Evolutionary conservation across 1,140 invertebrate genomes (phyloP), one percentile per base, ranked within the genome.

Genomic region (Marisa cornuarietis): DNA sequence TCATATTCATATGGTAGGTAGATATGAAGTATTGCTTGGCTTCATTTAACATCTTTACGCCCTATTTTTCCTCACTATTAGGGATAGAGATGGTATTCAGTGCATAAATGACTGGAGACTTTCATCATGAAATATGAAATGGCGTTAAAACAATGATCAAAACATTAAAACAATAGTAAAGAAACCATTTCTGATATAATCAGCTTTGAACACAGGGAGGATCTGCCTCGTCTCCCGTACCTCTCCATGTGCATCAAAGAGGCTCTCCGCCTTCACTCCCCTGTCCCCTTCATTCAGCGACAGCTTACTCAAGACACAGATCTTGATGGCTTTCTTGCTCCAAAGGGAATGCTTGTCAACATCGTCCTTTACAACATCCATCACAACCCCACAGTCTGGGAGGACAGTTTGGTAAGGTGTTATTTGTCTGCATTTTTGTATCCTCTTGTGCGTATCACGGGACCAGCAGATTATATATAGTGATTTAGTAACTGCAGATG

Each of bases 211-310:
- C 11, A 7, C 31, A 85, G 86, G 85, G 86, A 87, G 18, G 87
- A 88, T 78, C 72, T 88, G 26, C 49, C 80, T 7, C 84, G 89
- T 52, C 77, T 91, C 58, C 84, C 86, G 18, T 92, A 91, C 79
- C 78, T 91, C 79, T 90, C 91, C 42, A 83, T 85, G 63, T 89
- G 90, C 52, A 82, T 92, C 20, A 90, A 90, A 77, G 92, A 92
- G 81, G 71, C 87, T 4, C 78, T 91, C 68, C 82, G 91, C 54
- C 79, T 92, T 42, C 89, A 88, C 82, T 81, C 89, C 14, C 88
- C 90, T 7, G 86, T 91, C 7, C 95, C 95, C 2, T 90, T 94
- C 31, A 95, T 96, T 83, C 94, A 94, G 10, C 91, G 95, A 83
- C 90, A 94, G 79, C 69, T 82, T 8, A 79, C 79, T 24, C 69